Conservation (phyloP, 2,797 vertebrate species). For the Pseudochromis fuscus region DNA sequence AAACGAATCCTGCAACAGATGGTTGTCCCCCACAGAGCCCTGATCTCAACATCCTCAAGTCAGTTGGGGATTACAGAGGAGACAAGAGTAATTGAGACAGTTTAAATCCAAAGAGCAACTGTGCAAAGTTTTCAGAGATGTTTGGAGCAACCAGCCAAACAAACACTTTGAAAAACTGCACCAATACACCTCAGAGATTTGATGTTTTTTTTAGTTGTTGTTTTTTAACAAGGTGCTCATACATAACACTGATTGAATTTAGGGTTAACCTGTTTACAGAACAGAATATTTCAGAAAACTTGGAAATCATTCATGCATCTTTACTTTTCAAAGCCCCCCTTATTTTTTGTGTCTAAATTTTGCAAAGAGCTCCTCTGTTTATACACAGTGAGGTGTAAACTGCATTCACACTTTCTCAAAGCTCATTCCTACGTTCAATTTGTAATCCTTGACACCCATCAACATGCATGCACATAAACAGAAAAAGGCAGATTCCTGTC, state of each 20-base stretch:
- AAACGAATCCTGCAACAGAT: neutral
- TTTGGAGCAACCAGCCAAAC: neutral
- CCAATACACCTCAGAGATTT: neutral
- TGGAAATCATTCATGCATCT: neutral
- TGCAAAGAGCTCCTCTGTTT: no score
- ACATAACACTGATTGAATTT: neutral
- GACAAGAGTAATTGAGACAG: neutral
- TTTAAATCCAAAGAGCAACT: neutral
- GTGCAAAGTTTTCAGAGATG: neutral
- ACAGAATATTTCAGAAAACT: neutral
- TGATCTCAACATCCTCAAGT: neutral
- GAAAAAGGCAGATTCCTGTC: neutral
- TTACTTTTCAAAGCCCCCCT: no score
- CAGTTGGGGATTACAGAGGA: neutral
- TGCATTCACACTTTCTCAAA: neutral
- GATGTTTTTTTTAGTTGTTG: neutral
- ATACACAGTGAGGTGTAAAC: neutral
- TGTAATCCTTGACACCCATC: neutral
- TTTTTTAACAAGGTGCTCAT: neutral
- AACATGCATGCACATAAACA: neutral
- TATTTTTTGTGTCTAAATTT: no score
- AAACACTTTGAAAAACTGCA: no score
- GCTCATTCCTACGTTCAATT: neutral
- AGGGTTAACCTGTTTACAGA: neutral
- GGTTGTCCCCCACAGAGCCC: neutral